A percentile compares a stretch with the other conserved stretches of the same genome.
These are phyloP conservation scores for Cerastis rubricosa DNA, from an alignment of 2,888 invertebrate genomes.

Conservation along the genomic window DNA sequence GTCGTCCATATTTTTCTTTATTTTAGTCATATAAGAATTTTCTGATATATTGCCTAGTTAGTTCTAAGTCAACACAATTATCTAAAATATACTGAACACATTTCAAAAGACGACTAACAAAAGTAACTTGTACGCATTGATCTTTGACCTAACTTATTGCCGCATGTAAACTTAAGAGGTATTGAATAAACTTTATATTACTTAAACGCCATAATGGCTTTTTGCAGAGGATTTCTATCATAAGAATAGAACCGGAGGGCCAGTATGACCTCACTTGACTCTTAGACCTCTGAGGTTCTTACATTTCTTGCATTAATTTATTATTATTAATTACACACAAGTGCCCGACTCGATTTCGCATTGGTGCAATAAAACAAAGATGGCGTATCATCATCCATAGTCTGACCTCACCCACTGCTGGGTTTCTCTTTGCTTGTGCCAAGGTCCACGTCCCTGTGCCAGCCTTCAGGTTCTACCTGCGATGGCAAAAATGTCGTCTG, in stretches of 20 bases:
- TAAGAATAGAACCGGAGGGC: background rate
- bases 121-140: background rate
- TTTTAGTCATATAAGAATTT: no score
- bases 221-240: slow-evolving; percentile 23
- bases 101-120: slow-evolving; percentile 22
- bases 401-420: background rate
- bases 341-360: background rate
- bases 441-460: background rate
- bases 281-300: slow-evolving; percentile 2
- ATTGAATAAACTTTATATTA: slow-evolving; percentile 34
- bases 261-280: background rate
- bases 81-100: background rate
- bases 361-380: background rate
- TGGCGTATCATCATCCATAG: background rate
- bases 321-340: background rate
- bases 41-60: no score
- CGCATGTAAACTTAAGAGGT: slow-evolving; percentile 12
- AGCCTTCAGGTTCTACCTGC: background rate
- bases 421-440: background rate
- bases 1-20: background rate
- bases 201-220: slow-evolving; percentile 10
- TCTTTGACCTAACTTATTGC: slow-evolving; percentile 35
- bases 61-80: no score
- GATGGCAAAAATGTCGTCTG: background rate
- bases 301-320: background rate